Conservation (phyloP, 1,140 invertebrate genomes). For the Cecropterus lyciades region DNA sequence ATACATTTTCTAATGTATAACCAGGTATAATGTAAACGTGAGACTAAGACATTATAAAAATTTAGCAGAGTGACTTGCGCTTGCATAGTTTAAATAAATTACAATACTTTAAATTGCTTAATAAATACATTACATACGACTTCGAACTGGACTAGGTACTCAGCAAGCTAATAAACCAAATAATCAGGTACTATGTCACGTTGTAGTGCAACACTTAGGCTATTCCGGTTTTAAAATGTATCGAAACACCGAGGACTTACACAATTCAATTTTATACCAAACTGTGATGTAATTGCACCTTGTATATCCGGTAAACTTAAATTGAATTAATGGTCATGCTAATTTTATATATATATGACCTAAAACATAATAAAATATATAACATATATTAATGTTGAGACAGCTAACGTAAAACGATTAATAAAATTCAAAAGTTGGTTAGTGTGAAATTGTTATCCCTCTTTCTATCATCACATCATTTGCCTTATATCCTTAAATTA, state of each 20-base stretch:
- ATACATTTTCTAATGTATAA: too few species aligned
- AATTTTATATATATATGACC: too few species aligned
- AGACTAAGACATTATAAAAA: too few species aligned
- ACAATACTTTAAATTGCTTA: slow-evolving; percentile 7
- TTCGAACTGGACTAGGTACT: slow-evolving; percentile 15
- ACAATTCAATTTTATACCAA: slow-evolving; percentile 6
- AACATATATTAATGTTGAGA: too few species aligned
- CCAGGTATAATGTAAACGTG: too few species aligned
- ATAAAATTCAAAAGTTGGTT: too few species aligned
- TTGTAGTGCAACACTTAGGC: slow-evolving; percentile 9
- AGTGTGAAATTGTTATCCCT: too few species aligned
- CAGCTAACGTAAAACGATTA: too few species aligned
- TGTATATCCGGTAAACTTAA: slow-evolving; percentile 19
- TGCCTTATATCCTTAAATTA: too few species aligned
- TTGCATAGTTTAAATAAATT: slow-evolving; percentile 4
- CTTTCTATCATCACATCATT: too few species aligned
- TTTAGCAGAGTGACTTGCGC: background rate
- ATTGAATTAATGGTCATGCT: background rate
- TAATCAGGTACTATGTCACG: slow-evolving; percentile 7
- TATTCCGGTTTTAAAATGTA: slow-evolving; percentile 28
- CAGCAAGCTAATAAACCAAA: slow-evolving; percentile 15
- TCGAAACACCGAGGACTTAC: slow-evolving; percentile 23
- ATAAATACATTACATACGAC: slow-evolving; percentile 6
- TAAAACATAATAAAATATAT: too few species aligned
- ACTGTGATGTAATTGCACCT: slow-evolving; percentile 6